Evolutionary conservation across 53 echinoderm and acorn worm genomes (phyloP).

Genomic region (Paelopatides confundens): DNA sequence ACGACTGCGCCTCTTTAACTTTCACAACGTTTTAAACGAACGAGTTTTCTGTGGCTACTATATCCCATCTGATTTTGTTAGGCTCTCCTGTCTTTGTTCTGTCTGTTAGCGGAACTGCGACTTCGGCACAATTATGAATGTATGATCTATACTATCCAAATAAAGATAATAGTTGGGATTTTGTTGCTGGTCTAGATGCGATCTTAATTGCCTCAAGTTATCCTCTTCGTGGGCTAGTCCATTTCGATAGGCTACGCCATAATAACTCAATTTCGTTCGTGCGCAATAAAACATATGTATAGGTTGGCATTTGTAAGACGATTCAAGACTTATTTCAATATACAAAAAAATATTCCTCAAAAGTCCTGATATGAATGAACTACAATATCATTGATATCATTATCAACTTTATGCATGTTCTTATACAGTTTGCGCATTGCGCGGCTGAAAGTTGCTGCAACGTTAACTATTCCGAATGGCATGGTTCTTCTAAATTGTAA

Average conservation of each 20-base stretch:
- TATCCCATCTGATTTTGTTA: slow-evolving; percentile 53
- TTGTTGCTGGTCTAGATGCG: slow-evolving; percentile 16
- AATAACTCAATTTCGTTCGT: slow-evolving; percentile 56
- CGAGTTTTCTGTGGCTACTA: slow-evolving; percentile 31
- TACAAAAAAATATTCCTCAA: slow-evolving; percentile 67
- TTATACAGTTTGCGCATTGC: slow-evolving; percentile 64
- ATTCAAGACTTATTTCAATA: slow-evolving; percentile 44
- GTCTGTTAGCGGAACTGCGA: slow-evolving; percentile 46
- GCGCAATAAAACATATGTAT: slow-evolving; percentile 38
- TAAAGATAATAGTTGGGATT: slow-evolving; percentile 37
- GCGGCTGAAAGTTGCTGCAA: slow-evolving; percentile 70
- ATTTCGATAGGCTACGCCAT: slow-evolving; percentile 47
- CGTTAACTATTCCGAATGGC: slow-evolving; percentile 77
- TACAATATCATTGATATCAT: slow-evolving; percentile 74
- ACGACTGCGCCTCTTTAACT: too few species aligned
- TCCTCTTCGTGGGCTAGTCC: slow-evolving; percentile 51
- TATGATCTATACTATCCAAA: slow-evolving; percentile 47
- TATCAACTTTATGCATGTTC: slow-evolving; percentile 55
- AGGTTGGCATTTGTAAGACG: slow-evolving; percentile 43
- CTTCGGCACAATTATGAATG: slow-evolving; percentile 35
- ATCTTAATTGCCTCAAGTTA: slow-evolving; percentile 39
- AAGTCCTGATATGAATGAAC: slow-evolving; percentile 53
- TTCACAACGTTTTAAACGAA: slow-evolving; percentile 55
- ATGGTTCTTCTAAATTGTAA: slow-evolving; percentile 70
- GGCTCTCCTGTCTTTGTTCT: slow-evolving; percentile 37